Base-by-base conservation (phyloP, 2,888 invertebrate species). In the Mimumesa dahlbomi region DNA sequence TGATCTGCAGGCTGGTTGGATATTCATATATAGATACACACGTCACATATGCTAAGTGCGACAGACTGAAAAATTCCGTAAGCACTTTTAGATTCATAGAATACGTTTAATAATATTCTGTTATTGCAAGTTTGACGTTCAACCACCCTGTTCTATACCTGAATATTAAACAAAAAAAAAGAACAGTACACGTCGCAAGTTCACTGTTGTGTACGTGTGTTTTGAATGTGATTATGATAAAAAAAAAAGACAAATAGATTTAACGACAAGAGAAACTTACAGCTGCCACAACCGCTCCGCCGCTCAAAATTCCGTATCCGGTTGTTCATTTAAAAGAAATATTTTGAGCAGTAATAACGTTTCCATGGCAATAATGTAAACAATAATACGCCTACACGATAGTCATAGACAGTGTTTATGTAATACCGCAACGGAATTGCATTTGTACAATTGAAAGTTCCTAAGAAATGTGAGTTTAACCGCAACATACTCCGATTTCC, bases 291-390 rank as follows among this genome's bases (percentile, higher is more conserved):
- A 74, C 66, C 66, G 74, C 74, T 79, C 74, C 63, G 71, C 76
- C 64, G 72, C 79, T 79, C 64, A 67, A 79, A 62, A 54, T 62
- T 71, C 45, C 61, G 68, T 48, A 59, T 49, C 59, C 49, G 57
- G 48, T 71, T 48, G 36, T 73, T 71, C 43, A 43, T 79, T 79
- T 69, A 43, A 36, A 46, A 64, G n/a, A 64, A 52, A 71, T 79
- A 68, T 74, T 71, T 72, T 79, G 65, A 74, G 79, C 79, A 79
- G 79, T 79, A 79, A 79, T 79, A 76, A 79, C 63, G 76, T 79
- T 79, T 74, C 79, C 79, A 79, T 79, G 79, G 79, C 74, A 79
- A 74, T 76, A 78, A 78, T 70, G 29, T 73, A 62, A 58, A 56
- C 61, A 61, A 66, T 70, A 73, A 65, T 42, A 54, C 29, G 69